Base-by-base conservation (phyloP, 2,888 invertebrate genomes). In the Melanchra persicariae region DNA sequence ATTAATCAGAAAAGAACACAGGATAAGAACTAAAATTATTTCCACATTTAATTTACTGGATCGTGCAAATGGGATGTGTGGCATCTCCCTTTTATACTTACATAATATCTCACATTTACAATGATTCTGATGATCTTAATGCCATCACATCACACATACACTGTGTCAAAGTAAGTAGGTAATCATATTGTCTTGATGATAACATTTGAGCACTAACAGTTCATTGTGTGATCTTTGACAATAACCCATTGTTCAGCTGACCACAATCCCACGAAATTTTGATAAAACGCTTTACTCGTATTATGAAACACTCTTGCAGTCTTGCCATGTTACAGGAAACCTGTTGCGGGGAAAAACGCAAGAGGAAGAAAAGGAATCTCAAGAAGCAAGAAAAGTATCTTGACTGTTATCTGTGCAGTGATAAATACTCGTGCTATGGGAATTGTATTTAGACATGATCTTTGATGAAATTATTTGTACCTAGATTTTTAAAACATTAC, bases 151-250 rank as follows among this genome's bases (percentile, higher is more conserved):
- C 30, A 30, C 30, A n/a, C n/a, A n/a, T n/a, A 24, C 19, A 5
- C 9, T n/a, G 15, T 55, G 17, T 59, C n/a, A 49, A 12, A 57
- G n/a, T 12, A 10, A 34, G 26, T 47, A 47, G 22, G 49, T 30
- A 70, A 43, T 64, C 67, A 67, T 55, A 79, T 59, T 67, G 81
- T 77, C 37, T 65, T 68, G 67, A 62, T 64, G 63, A 79, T 81
- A 81, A 68, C 45, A 64, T 65, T 66, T 40, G 37, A 47, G 62
- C 47, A 77, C 63, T 64, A 58, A 65, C 34, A 45, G 57, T 24
- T 68, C 79, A 77, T 79, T 79, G 79, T 80, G 65, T 54, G 60
- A 45, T 51, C 49, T 62, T 54, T 17, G 51, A 79, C 79, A 79
- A 79, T 79, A 60, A 40, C 40, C 37, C 78, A 68, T 81, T 79